phyloP scores from a whole-genome alignment of 2,888 invertebrate species.

The Dorcus hopei region DNA sequence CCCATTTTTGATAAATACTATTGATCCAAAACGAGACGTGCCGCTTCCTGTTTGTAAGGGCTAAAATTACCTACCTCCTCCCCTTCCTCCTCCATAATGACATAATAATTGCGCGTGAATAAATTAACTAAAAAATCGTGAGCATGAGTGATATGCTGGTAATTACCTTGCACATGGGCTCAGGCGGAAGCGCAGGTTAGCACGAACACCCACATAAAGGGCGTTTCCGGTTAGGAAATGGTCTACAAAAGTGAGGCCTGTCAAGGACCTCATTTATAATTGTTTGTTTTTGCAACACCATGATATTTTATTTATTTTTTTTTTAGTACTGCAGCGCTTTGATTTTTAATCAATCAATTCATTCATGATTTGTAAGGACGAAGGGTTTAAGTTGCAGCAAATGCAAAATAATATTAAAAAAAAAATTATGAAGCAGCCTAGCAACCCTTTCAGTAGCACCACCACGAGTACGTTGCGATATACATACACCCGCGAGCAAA shows the following conservation, averaged over 20 bases:
- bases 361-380: background rate
- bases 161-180: constrained; percentile 38
- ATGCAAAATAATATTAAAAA: background rate
- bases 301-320: too few species aligned
- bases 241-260: constrained; percentile 44
- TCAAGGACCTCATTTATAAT: constrained; percentile 25
- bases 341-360: too few species aligned
- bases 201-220: constrained; percentile 49
- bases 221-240: constrained; percentile 48
- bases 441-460: constrained; percentile 20
- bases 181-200: constrained; percentile 48
- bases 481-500: constrained; percentile 19
- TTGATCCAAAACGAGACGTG: background rate
- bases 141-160: constrained; percentile 35
- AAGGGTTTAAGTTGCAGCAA: background rate
- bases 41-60: constrained; percentile 8
- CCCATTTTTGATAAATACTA: background rate
- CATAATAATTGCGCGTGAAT: constrained; percentile 41
- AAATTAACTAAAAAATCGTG: constrained; percentile 37
- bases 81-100: constrained; percentile 27
- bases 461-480: constrained; percentile 19
- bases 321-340: background rate
- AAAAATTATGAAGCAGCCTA: constrained; percentile 1
- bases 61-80: background rate
- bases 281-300: constrained; percentile 7